These are phyloP conservation scores for Morone chrysops DNA, from an alignment of 2,113 vertebrate species.

Conservation along the genomic window DNA sequence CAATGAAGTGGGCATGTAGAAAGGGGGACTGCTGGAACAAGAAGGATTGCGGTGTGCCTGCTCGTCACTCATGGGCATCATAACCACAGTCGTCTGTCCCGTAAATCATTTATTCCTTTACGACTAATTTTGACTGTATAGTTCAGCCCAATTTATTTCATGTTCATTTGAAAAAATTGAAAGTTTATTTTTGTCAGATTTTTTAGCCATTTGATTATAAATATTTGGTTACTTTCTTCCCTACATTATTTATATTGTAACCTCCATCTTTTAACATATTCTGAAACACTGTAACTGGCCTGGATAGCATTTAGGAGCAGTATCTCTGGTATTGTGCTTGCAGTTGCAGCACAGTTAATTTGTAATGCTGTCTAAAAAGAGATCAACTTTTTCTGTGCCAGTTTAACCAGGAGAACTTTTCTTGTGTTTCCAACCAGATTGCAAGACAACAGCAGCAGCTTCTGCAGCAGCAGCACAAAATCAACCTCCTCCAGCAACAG, in stretches of 20 bases:
- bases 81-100: conserved; percentile 58
- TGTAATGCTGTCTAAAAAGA: neutral
- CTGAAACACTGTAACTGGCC: neutral
- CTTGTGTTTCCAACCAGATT: conserved; percentile 86
- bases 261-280: neutral
- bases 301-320: neutral
- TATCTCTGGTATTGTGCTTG: neutral
- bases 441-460: conserved; percentile 99
- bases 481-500: conserved; percentile 99
- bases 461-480: conserved; percentile 99
- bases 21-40: conserved; percentile 60
- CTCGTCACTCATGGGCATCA: conserved; percentile 58
- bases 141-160: conserved; percentile 19
- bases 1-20: conserved; percentile 89
- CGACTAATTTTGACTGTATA: conserved; percentile 13
- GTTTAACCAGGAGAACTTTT: neutral
- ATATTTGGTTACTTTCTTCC: neutral
- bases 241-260: neutral
- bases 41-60: conserved; percentile 45
- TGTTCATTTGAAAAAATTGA: conserved; percentile 11
- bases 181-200: conserved; percentile 1
- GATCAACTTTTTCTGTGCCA: neutral
- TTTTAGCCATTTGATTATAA: neutral
- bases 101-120: conserved; percentile 57
- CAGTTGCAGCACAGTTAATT: neutral